Evolutionary conservation across 2,888 invertebrate species (phyloP), one percentile per base, ranked within the genome.

Genomic region (Drepana falcataria): DNA sequence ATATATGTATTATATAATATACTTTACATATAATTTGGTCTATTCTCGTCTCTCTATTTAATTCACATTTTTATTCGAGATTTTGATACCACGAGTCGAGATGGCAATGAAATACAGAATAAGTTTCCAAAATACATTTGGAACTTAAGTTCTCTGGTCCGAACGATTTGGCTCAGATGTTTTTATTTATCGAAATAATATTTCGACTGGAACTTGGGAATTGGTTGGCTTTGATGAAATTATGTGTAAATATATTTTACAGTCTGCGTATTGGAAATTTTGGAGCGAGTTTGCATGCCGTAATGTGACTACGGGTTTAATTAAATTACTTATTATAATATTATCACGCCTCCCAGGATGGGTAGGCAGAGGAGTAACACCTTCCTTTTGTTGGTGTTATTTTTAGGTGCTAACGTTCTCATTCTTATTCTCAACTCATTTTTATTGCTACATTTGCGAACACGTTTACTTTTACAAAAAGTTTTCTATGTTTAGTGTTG

Each of bases 161-260:
- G 44, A 44, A 9, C 54, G 54, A 63, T 56, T 56, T 55, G 35
- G 48, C 40, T 34, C 48, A 35, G 35, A 52, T 48, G 47, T n/a
- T 51, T n/a, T 21, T 44, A 44, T 44, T 44, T 44, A 33, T 35
- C 47, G 33, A 51, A n/a, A 7, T n/a, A 51, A n/a, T 51, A 44
- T 44, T 44, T 44, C 2, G 44, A 9, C 5, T 44, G 6, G 9
- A 44, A 44, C 44, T 44, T 44, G 4, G 44, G 2, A 44, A 44
- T 7, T 48, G 34, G 4, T 41, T 48, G 3, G 21, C 48, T 35
- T 48, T 51, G 21, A 9, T 2, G 6, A 37, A 40, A 48, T 53
- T 48, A 51, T 51, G 44, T 7, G 44, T 44, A 6, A 44, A 44
- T 44, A 44, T 44, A n/a, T 44, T 44, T 44, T 44, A 9, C 44